phyloP scores from a whole-genome alignment of 1,140 invertebrate species.

The Drosophila subpulchrella region DNA sequence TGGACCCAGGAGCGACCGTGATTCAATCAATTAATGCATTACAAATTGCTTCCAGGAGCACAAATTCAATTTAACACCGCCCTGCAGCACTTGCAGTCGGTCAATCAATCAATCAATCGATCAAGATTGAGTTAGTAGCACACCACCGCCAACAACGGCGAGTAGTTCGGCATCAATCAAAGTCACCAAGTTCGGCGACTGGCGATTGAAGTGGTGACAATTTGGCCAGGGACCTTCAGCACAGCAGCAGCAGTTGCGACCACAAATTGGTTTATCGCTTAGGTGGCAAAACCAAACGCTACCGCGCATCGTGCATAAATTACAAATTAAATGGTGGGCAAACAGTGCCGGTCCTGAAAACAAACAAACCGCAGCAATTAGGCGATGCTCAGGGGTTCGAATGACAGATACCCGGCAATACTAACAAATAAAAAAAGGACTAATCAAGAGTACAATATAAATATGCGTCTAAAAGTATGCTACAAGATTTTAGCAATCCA shows the following conservation, averaged over 20 bases:
- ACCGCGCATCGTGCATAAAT: constrained; percentile 52
- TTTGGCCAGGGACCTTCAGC: constrained; percentile 3
- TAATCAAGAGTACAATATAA: no score
- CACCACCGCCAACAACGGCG: constrained; percentile 9
- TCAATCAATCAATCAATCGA: constrained; percentile 46
- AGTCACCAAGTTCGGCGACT: constrained; percentile 36
- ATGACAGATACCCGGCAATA: constrained; percentile 6
- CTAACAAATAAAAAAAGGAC: no score
- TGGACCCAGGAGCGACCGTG: neutral
- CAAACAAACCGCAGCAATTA: constrained; percentile 30
- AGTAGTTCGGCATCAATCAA: constrained; percentile 56
- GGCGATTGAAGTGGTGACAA: constrained; percentile 5
- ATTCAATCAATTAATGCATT: constrained; percentile 41
- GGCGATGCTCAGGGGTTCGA: neutral
- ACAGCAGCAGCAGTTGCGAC: constrained; percentile 3
- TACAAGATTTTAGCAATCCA: no score
- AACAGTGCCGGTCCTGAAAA: constrained; percentile 23
- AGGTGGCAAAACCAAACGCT: constrained; percentile 36
- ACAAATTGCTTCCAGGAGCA: constrained; percentile 2
- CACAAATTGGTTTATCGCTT: constrained; percentile 59
- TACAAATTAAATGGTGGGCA: constrained; percentile 59
- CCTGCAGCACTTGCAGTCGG: neutral
- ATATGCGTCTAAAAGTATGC: no score
- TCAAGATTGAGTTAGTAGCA: constrained; percentile 52
- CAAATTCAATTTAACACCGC: constrained; percentile 24